Evolutionary conservation across 2,888 invertebrate genomes (phyloP).

Genomic region (Latheticus oryzae): DNA sequence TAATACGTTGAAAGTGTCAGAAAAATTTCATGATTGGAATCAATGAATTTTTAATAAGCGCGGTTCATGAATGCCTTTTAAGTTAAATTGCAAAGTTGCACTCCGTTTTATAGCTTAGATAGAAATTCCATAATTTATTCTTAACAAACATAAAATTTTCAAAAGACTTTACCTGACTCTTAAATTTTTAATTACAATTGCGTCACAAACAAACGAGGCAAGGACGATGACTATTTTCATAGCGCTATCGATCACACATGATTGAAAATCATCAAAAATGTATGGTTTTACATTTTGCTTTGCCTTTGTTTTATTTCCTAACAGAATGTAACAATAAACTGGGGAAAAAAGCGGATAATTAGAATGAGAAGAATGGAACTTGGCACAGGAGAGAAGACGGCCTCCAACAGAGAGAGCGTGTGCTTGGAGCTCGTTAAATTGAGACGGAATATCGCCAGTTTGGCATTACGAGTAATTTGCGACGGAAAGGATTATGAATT

Average conservation of each 20-base stretch:
- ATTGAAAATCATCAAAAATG: conserved; percentile 20
- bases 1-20: conserved; percentile 15
- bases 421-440: conserved; percentile 27
- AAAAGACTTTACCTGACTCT: conserved; percentile 11
- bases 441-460: conserved; percentile 32
- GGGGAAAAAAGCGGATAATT: conserved; percentile 12
- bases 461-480: conserved; percentile 32
- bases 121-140: conserved; percentile 6
- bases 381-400: conserved; percentile 1
- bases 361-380: conserved; percentile 11
- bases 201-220: conserved; percentile 23
- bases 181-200: conserved; percentile 27
- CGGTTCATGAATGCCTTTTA: conserved; percentile 13
- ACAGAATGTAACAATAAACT: conserved; percentile 1
- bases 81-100: conserved; percentile 15
- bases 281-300: neutral
- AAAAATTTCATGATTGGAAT: conserved; percentile 28
- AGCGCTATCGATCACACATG: conserved; percentile 20
- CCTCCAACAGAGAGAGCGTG: conserved; percentile 4
- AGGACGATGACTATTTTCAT: conserved; percentile 25
- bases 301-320: conserved; percentile 6
- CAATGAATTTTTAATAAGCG: conserved; percentile 32
- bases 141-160: conserved; percentile 23
- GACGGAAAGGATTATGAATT: conserved; percentile 36
- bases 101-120: conserved; percentile 7